These are phyloP conservation scores for Neogale vison DNA, from an alignment of 2,113 vertebrate species.

Conservation along the genomic window DNA sequence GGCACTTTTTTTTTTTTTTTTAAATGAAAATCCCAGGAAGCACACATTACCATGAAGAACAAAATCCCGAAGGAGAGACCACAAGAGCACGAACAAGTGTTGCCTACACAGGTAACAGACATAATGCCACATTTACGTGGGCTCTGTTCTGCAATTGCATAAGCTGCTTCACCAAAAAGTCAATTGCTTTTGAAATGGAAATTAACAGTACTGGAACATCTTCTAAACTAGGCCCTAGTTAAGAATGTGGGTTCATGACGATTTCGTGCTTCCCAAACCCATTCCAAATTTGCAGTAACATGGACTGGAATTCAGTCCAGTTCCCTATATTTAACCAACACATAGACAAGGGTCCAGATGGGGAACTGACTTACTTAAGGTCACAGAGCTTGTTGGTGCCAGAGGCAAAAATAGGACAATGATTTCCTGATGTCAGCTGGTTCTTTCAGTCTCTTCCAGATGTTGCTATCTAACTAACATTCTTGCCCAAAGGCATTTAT, in stretches of 20 bases:
- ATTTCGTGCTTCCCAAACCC: not conserved
- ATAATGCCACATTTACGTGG: not conserved
- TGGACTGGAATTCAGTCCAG: not conserved
- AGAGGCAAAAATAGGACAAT: not conserved
- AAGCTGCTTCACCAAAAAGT: not conserved
- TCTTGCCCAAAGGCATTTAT: not conserved
- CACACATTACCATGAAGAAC: not conserved
- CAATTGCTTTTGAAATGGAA: conserved; percentile 53
- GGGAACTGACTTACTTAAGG: not conserved
- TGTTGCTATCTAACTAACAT: not conserved
- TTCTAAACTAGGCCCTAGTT: not conserved
- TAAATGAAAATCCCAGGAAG: conserved; percentile 41
- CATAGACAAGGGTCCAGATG: not conserved
- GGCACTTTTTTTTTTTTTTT: not conserved
- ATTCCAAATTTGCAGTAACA: not conserved
- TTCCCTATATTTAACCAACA: not conserved
- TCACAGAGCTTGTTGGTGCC: not conserved
- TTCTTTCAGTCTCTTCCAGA: not conserved
- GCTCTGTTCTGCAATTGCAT: not conserved
- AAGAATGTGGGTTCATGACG: not conserved
- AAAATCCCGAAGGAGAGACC: not conserved
- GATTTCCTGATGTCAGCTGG: not conserved
- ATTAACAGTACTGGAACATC: not conserved
- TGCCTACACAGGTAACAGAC: not conserved
- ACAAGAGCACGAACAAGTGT: not conserved